Evolutionary conservation across 2,888 invertebrate genomes (phyloP), one percentile per base, ranked within the genome.

Genomic region (Conchocele bisecta): DNA sequence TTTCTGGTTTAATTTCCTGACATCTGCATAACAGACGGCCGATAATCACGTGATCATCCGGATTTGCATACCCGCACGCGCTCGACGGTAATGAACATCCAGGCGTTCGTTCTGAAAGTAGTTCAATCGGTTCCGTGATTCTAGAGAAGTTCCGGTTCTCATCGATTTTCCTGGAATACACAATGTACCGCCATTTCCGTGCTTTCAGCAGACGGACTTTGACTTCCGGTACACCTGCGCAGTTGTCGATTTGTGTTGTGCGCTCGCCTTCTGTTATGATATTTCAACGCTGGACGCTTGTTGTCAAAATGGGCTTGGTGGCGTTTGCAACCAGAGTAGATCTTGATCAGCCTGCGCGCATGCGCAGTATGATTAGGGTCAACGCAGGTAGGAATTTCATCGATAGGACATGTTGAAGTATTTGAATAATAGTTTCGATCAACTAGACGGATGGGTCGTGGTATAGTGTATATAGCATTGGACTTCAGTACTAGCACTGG

Each of bases 21-120:
- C 74, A 75, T 75, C 74, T 75, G 74, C 69, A 65, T 61, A 41
- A 53, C 60, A 60, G 68, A 44, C 69, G 61, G 42, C 56, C 53
- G 63, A 54, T 46, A 50, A 75, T 61, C 69, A 75, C 74, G 63
- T 75, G 74, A 69, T 66, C 61, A 37, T 51, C 48, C 33, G 37
- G 33, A 75, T 75, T 75, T 69, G 65, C 69, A 75, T 69, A 66
- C 35, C 22, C 44, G 66, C 74, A 75, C 74, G 69, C 69, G 74
- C 58, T 17, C 17, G 51, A 57, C 6, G 54, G 44, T 63, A 44
- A 24, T 31, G 33, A 44, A 28, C 29, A 61, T 61, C 66, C 61
- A 46, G 54, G 61, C 56, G 50, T 33, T 24, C 61, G 57, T 28
- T 11, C 39, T 53, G 13, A 20, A 37, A 48, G 48, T 48, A 48